A percentile compares a stretch with the other conserved stretches of the same genome.
Conservation (phyloP, 2,113 vertebrate genomes). For the Silurus asotus region DNA sequence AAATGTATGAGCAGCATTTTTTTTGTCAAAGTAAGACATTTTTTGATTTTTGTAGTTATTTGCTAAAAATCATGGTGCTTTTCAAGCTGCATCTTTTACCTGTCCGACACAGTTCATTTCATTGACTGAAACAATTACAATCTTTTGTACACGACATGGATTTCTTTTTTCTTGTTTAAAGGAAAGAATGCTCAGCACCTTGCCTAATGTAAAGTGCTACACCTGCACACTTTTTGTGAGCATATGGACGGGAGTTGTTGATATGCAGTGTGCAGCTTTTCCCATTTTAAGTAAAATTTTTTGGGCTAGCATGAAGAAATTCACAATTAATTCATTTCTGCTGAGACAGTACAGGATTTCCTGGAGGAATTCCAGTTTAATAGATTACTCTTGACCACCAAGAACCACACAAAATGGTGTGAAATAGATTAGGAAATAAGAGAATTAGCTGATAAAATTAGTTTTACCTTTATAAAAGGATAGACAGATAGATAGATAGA, state of each 20-base stretch:
- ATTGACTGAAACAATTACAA: conserved; percentile 1
- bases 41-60: background rate
- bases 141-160: conserved; percentile 22
- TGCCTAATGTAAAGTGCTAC: conserved; percentile 35
- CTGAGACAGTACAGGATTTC: conserved; percentile 40
- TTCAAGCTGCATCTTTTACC: background rate
- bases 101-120: conserved; percentile 15
- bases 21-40: background rate
- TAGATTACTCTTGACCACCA: conserved; percentile 41
- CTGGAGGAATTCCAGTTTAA: conserved; percentile 38
- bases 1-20: background rate
- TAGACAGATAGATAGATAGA: background rate
- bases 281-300: conserved; percentile 34
- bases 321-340: conserved; percentile 45
- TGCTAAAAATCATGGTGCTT: background rate
- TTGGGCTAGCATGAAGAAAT: conserved; percentile 39
- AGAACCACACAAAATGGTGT: conserved; percentile 35
- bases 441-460: background rate
- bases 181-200: conserved; percentile 26
- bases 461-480: background rate
- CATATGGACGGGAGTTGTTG: conserved; percentile 37
- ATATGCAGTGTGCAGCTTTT: conserved; percentile 42
- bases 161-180: conserved; percentile 22
- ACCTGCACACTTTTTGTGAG: conserved; percentile 35
- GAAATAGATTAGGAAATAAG: conserved; percentile 25